These are phyloP conservation scores for Julus scanicus DNA, from an alignment of 2,888 invertebrate species.

Conservation along the genomic window DNA sequence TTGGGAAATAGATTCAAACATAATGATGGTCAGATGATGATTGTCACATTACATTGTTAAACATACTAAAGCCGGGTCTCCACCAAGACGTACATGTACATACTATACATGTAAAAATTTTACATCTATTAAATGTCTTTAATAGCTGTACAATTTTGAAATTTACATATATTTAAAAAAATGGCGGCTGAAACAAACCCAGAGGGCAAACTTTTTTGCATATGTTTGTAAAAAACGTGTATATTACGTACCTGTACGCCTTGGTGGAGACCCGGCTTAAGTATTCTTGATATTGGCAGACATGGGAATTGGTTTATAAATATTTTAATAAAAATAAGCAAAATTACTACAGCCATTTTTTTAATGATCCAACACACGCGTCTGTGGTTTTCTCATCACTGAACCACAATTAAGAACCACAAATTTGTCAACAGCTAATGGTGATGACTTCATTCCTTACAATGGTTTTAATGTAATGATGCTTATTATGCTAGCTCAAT, in stretches of 20 bases:
- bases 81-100: too few species aligned
- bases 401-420: conserved; percentile 28
- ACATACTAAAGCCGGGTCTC: too few species aligned
- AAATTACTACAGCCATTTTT: background rate
- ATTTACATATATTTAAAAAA: too few species aligned
- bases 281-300: background rate
- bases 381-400: background rate
- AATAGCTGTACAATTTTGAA: too few species aligned
- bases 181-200: too few species aligned
- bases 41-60: background rate
- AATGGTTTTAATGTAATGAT: conserved; percentile 46
- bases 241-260: too few species aligned
- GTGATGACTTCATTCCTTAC: conserved; percentile 36
- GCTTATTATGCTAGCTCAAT: conserved; percentile 44
- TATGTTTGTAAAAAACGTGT: too few species aligned
- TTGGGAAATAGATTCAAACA: background rate
- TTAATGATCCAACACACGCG: background rate
- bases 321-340: background rate
- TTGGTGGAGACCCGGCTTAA: too few species aligned
- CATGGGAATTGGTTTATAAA: background rate
- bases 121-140: too few species aligned
- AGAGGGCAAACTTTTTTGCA: too few species aligned
- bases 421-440: conserved; percentile 49
- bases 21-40: background rate
- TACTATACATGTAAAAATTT: too few species aligned